phyloP scores from a whole-genome alignment of 2,113 vertebrate species.

The Anoura caudifer region DNA sequence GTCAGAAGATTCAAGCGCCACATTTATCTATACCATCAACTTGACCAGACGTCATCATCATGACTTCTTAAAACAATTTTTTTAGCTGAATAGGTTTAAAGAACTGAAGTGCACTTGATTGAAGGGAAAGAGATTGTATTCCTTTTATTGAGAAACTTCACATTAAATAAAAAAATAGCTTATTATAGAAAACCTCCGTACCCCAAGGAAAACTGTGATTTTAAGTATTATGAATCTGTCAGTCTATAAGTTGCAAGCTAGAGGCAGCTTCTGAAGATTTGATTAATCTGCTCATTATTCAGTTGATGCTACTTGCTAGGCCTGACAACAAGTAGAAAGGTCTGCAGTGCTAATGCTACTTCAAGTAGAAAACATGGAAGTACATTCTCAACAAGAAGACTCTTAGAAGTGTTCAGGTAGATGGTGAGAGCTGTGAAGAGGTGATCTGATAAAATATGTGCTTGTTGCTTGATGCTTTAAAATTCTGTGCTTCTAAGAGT shows the following conservation, averaged over 20 bases:
- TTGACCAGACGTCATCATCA: neutral
- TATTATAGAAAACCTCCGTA: slow-evolving; percentile 54
- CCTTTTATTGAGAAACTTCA: slow-evolving; percentile 57
- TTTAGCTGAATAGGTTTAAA: slow-evolving; percentile 53
- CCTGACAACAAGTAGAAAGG: slow-evolving; percentile 53
- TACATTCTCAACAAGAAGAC: neutral
- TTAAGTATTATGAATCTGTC: slow-evolving; percentile 69
- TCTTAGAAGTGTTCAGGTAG: neutral
- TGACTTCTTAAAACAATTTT: slow-evolving; percentile 15
- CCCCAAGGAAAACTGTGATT: slow-evolving; percentile 66
- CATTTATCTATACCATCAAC: neutral
- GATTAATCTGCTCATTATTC: slow-evolving; percentile 74
- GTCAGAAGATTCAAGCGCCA: neutral
- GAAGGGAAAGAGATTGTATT: slow-evolving; percentile 34
- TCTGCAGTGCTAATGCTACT: neutral
- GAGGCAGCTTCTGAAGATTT: slow-evolving; percentile 58
- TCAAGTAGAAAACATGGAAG: neutral
- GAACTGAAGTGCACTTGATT: neutral
- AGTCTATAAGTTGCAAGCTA: slow-evolving; percentile 65
- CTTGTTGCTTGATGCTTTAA: neutral
- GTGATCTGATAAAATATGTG: neutral
- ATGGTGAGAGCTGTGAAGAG: neutral
- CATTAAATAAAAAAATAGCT: slow-evolving; percentile 10
- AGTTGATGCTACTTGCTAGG: slow-evolving; percentile 39
- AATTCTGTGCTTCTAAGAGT: neutral